phyloP scores from a whole-genome alignment of 2,113 vertebrate genomes.

The Channa maculata region DNA sequence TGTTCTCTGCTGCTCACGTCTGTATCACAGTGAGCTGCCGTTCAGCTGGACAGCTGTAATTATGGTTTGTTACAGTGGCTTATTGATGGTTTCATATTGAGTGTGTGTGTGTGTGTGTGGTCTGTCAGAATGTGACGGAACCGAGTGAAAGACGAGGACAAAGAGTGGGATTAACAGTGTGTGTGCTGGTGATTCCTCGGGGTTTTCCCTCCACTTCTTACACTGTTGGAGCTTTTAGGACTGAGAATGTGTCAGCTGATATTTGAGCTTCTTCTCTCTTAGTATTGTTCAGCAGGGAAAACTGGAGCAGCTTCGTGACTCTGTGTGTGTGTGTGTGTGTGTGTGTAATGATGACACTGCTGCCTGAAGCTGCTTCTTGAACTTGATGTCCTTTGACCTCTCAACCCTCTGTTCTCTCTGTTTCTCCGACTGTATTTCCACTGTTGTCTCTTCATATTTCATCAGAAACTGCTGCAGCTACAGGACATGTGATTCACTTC shows the following conservation, averaged over 20 bases:
- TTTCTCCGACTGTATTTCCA: background rate
- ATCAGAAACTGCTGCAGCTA: background rate
- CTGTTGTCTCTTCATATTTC: slow-evolving; percentile 12
- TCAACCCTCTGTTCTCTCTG: background rate
- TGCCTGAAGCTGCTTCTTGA: slow-evolving; percentile 4
- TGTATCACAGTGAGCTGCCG: background rate
- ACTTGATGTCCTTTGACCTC: slow-evolving; percentile 6
- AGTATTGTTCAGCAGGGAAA: background rate
- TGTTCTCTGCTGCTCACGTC: too few species aligned
- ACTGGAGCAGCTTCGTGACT: slow-evolving; percentile 4
- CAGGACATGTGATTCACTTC: background rate
- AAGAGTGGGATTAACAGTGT: background rate
- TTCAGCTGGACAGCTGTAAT: background rate
- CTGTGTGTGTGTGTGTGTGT: background rate
- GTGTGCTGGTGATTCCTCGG: background rate
- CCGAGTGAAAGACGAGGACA: background rate
- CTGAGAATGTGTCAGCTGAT: background rate
- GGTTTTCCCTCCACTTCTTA: background rate
- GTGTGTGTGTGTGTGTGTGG: background rate
- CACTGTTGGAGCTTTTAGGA: background rate
- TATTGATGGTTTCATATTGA: slow-evolving; percentile 5
- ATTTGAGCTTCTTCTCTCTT: slow-evolving; percentile 10
- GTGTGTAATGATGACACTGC: background rate
- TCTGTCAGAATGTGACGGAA: background rate
- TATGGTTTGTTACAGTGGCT: background rate